Base-by-base conservation (phyloP, 2,113 vertebrate species). In the Columbina picui region DNA sequence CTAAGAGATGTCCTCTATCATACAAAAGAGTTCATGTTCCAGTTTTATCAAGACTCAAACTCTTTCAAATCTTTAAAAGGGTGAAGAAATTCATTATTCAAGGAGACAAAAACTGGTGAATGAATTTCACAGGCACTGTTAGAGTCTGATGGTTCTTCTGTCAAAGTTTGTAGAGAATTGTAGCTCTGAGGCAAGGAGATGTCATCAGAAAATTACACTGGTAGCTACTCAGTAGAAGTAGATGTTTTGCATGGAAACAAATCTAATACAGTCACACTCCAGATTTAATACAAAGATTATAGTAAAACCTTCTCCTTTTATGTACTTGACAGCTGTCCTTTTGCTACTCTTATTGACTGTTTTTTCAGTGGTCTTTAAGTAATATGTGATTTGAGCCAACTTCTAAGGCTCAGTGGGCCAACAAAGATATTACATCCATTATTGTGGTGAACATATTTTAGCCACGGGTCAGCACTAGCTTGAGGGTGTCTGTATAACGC, bases 401-500 rank as follows among this genome's bases (percentile, higher is more conserved):
- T 90, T 93, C 27, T 50, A 4, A 74, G 55, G 34, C 56, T 26
- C 45, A 32, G 70, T 5, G 2, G 73, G 71, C 38, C 76, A 78
- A 69, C 8, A 68, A 59, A 93, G 71, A 67, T 57, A 84, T 67
- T 65, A 80, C 41, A 2, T 64, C 59, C 59, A 9, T 86, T 57
- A 3, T 14, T 92, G 76, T 84, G 85, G 85, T 81, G 36, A 92
- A 53, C 34, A 13, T 17, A 76, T 63, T 77, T 65, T 71, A 89
- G 74, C 41, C 56, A 68, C n/a, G 36, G 90, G 91, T 83, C 92
- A 93, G 86, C 41, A n/a, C 41, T 94, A 80, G 80, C 89, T 94
- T 27, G 29, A 49, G 92, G 64, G 87, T 49, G 43, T 88, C 94
- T 79, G 77, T 8, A n/a, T 34, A 95, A 90, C 21, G 76, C 55